A percentile compares a stretch with the other conserved stretches of the same genome.
Evolutionary conservation across 2,797 vertebrate species (phyloP).

Genomic region (Typhlichthys subterraneus): DNA sequence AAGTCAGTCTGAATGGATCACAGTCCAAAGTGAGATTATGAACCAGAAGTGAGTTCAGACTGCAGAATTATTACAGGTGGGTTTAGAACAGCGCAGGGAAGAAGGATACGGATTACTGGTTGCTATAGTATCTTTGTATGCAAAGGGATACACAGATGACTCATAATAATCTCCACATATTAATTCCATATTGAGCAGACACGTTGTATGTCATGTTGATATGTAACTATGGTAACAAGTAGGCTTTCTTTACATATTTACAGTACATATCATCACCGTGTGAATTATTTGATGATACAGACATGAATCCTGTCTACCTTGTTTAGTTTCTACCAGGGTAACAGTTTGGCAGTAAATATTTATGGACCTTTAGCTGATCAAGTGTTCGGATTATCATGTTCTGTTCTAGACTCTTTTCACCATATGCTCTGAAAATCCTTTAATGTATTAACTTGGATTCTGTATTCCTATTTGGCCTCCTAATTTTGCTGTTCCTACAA

Average conservation of each 20-base stretch:
- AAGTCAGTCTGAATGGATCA: conserved; percentile 21
- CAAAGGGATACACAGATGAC: not conserved
- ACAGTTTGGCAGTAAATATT: conserved; percentile 35
- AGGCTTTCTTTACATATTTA: not conserved
- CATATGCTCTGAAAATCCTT: conserved; percentile 12
- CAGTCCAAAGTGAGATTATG: conserved; percentile 1
- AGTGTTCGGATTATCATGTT: conserved; percentile 7
- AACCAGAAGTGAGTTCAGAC: conserved; percentile 3
- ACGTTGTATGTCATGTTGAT: not conserved
- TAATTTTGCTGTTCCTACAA: conserved; percentile 16
- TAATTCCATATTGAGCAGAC: not conserved
- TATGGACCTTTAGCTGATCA: conserved; percentile 24
- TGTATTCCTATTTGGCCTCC: conserved; percentile 1
- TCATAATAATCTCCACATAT: conserved; percentile 7
- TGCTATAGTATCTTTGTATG: too few relatives aligned
- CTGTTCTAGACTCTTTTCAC: not conserved
- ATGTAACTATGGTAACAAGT: conserved; percentile 1
- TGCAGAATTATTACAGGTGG: not conserved
- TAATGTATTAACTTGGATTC: conserved; percentile 26
- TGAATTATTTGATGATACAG: conserved; percentile 23
- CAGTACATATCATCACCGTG: not conserved
- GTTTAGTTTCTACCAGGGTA: conserved; percentile 22
- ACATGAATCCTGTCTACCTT: conserved; percentile 8
- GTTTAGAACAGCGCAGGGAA: too few relatives aligned
- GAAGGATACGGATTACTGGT: too few relatives aligned